phyloP scores from a whole-genome alignment of 2,888 invertebrate genomes.

The Melieria omissa region DNA sequence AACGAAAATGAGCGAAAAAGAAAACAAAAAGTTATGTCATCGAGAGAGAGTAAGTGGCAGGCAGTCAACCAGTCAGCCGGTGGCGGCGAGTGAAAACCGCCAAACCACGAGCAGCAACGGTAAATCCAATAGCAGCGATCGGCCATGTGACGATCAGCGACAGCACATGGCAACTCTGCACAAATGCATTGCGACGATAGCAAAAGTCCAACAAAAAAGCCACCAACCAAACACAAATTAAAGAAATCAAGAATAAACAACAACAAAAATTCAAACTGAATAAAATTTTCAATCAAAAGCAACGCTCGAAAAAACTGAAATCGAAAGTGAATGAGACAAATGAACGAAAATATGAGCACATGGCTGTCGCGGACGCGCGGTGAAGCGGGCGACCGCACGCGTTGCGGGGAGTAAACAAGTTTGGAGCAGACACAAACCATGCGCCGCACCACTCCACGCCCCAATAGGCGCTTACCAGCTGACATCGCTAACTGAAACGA shows the following conservation, averaged over 20 bases:
- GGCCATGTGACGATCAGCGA: constrained; percentile 14
- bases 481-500: no score
- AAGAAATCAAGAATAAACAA: no score
- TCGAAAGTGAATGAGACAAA: constrained; percentile 36
- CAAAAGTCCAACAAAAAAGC: not conserved
- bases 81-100: constrained; percentile 40
- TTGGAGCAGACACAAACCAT: no score
- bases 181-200: not conserved
- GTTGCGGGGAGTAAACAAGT: not conserved
- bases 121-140: not conserved
- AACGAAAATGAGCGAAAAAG: constrained; percentile 43
- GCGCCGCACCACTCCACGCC: no score
- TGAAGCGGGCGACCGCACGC: not conserved
- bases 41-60: constrained; percentile 37
- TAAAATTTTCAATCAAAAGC: no score
- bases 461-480: no score
- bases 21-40: constrained; percentile 41
- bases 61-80: not conserved
- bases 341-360: not conserved
- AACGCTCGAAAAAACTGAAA: constrained; percentile 22
- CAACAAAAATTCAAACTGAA: no score
- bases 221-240: not conserved
- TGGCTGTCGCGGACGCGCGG: no score
- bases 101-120: not conserved
- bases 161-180: not conserved